Base-by-base conservation (phyloP, 1,140 invertebrate species). In the Atta colombica region DNA sequence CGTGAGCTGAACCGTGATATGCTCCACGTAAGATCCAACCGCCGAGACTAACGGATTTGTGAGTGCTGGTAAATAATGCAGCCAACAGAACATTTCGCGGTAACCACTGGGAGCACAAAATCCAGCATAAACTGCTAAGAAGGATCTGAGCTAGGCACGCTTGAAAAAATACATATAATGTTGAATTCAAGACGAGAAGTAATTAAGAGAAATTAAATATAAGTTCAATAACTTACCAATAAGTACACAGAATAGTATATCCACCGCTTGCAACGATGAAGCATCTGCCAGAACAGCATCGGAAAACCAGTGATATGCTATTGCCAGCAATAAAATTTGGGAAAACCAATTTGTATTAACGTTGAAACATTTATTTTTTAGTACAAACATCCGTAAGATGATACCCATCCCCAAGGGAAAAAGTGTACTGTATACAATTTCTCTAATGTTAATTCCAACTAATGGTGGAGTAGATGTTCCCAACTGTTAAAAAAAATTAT, bases 221-320 rank as follows among this genome's bases (percentile, higher is more conserved):
- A 21, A 7, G 51, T 1, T 35, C 21, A 45, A 58, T 66, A 75
- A 81, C 85, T 90, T 91, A 95, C 94, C 93, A 68, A 95, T 94
- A 51, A 95, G 78, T 58, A 95, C 92, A 65, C 94, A 95, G 25
- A 95, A 89, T 65, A 95, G 85, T 60, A 95, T 92, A 71, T 95
- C 95, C 18, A 93, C 87, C 1, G 95, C 93, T 85, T 94, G 92
- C 5, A 95, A 87, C 7, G 94, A 92, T 6, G 94, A 93, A 4
- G 93, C 93, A 65, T 95, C 95, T 8, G 92, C 91, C 14, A 93
- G 92, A 66, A 95, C 81, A 21, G 95, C 94, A 77, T 95, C 94
- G 31, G 93, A 95, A 84, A 95, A 95, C 91, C 94, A 94, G 69
- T 95, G 94, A 77, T 94, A 95, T 1, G 94, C 93, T 39, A 93